These are phyloP conservation scores for Horisme vitalbata DNA, from an alignment of 2,888 invertebrate species.

Conservation along the genomic window DNA sequence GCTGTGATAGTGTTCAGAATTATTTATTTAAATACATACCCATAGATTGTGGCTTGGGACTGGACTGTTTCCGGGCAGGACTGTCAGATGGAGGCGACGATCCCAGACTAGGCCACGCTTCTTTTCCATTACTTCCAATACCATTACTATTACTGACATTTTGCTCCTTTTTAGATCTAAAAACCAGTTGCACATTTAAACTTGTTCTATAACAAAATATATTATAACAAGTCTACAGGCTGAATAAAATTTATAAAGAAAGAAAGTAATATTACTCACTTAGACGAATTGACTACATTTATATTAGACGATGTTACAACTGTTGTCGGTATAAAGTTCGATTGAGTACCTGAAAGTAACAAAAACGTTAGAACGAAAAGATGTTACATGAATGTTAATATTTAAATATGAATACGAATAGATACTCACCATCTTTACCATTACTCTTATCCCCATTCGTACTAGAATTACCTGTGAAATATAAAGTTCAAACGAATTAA, in stretches of 20 bases:
- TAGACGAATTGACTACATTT: conserved; percentile 80
- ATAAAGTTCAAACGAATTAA: conserved; percentile 6
- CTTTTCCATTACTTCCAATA: conserved; percentile 79
- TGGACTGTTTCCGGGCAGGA: conserved; percentile 64
- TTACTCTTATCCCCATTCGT: conserved; percentile 77
- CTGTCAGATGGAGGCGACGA: conserved; percentile 79
- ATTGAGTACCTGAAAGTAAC: conserved; percentile 66
- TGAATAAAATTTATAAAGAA: no score
- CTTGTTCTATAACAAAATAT: no score
- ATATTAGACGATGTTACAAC: conserved; percentile 79
- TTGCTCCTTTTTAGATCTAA: conserved; percentile 74
- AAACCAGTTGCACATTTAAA: no score
- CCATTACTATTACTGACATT: conserved; percentile 45
- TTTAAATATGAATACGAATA: conserved; percentile 1
- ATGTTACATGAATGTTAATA: no score
- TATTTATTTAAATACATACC: conserved; percentile 36
- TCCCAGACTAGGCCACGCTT: conserved; percentile 89
- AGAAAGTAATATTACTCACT: conserved; percentile 59
- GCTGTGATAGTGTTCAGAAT: no score
- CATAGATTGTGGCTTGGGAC: conserved; percentile 66
- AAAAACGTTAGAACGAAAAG: conserved; percentile 8
- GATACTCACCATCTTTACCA: conserved; percentile 73
- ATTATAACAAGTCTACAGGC: no score
- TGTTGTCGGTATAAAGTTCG: conserved; percentile 79
- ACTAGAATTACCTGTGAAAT: conserved; percentile 72